These are phyloP conservation scores for Pogona vitticeps DNA, from an alignment of 2,113 vertebrate species.

Conservation along the genomic window DNA sequence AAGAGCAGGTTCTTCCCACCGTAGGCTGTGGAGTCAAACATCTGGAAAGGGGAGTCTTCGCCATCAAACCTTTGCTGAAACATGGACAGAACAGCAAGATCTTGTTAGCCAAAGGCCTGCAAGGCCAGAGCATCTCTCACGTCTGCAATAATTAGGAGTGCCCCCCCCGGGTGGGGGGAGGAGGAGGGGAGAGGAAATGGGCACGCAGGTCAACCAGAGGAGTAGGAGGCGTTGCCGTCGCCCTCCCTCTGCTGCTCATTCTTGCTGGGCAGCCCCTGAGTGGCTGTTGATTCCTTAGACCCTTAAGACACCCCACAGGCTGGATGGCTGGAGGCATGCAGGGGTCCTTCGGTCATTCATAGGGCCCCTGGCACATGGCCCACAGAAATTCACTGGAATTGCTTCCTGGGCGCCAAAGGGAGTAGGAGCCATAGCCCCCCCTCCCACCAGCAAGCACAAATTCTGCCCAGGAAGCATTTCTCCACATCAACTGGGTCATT, in stretches of 20 bases:
- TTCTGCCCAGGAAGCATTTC: not conserved
- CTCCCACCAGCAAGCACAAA: not conserved
- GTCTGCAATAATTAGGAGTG: not conserved
- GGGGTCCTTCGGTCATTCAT: no score
- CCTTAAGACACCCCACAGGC: no score
- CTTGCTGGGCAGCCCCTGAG: not conserved
- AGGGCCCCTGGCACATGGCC: no score
- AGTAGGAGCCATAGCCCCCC: no score
- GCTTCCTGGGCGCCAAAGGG: no score
- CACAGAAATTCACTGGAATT: no score
- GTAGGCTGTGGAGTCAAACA: slow-evolving; percentile 84
- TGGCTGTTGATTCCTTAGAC: not conserved
- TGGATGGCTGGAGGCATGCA: no score
- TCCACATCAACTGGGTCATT: not conserved
- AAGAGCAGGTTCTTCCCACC: slow-evolving; percentile 83
- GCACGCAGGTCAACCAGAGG: no score
- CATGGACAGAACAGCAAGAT: slow-evolving; percentile 30
- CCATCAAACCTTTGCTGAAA: slow-evolving; percentile 73
- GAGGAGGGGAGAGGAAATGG: not conserved
- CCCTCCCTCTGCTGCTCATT: not conserved
- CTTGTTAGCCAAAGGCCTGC: not conserved
- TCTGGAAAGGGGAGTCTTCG: slow-evolving; percentile 76
- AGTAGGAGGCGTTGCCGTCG: no score
- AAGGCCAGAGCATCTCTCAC: not conserved
- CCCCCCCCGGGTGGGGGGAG: not conserved